phyloP scores from a whole-genome alignment of 2,113 vertebrate genomes.

The Syrmaticus mikado region DNA sequence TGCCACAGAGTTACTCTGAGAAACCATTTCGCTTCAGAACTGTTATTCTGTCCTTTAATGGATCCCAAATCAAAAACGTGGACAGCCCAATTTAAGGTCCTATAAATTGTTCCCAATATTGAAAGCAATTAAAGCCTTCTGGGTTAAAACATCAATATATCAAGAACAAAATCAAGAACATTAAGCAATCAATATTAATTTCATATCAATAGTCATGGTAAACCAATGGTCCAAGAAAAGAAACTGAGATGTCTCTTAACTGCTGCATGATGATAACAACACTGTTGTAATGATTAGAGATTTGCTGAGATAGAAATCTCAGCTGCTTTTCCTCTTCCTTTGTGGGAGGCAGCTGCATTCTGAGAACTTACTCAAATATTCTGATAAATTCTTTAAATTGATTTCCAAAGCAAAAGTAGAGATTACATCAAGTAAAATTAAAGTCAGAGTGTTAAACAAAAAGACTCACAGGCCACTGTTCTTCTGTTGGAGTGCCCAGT shows the following conservation, averaged over 20 bases:
- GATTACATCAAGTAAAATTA: not conserved
- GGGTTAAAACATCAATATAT: not conserved
- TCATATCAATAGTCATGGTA: not conserved
- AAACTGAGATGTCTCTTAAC: not conserved
- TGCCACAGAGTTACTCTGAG: not conserved
- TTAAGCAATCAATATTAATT: not conserved
- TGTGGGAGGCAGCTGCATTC: not conserved
- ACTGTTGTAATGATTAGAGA: not conserved
- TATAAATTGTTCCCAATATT: not conserved
- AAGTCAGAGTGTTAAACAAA: not conserved
- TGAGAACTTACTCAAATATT: not conserved
- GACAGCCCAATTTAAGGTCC: not conserved
- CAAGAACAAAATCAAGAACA: not conserved
- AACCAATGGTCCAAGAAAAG: not conserved
- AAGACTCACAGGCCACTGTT: conserved; percentile 92
- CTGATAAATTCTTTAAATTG: not conserved
- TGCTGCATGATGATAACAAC: not conserved
- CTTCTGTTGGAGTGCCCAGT: conserved; percentile 93
- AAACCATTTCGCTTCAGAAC: not conserved
- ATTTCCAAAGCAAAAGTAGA: not conserved
- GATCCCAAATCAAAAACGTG: not conserved
- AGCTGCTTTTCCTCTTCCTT: not conserved
- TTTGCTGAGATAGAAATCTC: not conserved
- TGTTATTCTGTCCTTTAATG: not conserved
- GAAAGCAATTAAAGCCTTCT: not conserved